A percentile compares a stretch with the other conserved stretches of the same genome.
These are phyloP conservation scores for Bilobella aurantiaca DNA, from an alignment of 1,140 invertebrate genomes.

Conservation along the genomic window DNA sequence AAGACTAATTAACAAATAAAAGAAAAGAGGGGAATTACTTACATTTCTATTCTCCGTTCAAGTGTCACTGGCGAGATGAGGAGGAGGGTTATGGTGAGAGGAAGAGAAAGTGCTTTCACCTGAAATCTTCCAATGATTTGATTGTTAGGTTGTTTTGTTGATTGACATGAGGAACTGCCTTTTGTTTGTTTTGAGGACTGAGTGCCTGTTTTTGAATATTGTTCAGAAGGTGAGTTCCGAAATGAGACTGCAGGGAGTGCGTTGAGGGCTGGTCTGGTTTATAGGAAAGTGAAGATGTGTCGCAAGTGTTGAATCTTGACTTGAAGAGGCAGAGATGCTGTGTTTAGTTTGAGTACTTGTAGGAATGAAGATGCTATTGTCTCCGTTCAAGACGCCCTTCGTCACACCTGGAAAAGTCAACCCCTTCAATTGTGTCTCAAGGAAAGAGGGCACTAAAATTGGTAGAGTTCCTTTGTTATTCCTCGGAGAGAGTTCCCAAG, in stretches of 20 bases:
- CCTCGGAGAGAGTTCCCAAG: constrained; percentile 4
- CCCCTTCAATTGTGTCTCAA: constrained; percentile 12
- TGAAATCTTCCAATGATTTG: neutral
- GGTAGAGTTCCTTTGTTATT: neutral
- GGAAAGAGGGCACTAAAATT: constrained; percentile 3
- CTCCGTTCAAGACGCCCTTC: too few relatives aligned
- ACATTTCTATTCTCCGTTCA: too few relatives aligned
- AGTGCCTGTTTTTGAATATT: constrained; percentile 2
- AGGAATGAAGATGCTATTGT: neutral
- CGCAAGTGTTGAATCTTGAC: constrained; percentile 14
- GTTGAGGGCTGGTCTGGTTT: constrained; percentile 22
- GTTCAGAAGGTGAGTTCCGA: constrained; percentile 13
- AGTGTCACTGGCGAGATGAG: too few relatives aligned
- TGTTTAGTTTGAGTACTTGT: neutral
- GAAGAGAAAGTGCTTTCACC: neutral
- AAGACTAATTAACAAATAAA: neutral
- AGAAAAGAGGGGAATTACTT: neutral
- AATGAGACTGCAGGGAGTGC: constrained; percentile 16
- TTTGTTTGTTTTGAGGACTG: neutral
- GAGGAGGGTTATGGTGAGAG: too few relatives aligned
- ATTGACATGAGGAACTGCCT: too few relatives aligned
- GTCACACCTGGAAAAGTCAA: constrained; percentile 29
- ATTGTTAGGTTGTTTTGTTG: neutral
- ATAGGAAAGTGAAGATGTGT: constrained; percentile 16
- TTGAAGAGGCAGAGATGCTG: neutral